Evolutionary conservation across 2,113 vertebrate genomes (phyloP), one percentile per base, ranked within the genome.

Genomic region (Thalassarche chlororhynchos): DNA sequence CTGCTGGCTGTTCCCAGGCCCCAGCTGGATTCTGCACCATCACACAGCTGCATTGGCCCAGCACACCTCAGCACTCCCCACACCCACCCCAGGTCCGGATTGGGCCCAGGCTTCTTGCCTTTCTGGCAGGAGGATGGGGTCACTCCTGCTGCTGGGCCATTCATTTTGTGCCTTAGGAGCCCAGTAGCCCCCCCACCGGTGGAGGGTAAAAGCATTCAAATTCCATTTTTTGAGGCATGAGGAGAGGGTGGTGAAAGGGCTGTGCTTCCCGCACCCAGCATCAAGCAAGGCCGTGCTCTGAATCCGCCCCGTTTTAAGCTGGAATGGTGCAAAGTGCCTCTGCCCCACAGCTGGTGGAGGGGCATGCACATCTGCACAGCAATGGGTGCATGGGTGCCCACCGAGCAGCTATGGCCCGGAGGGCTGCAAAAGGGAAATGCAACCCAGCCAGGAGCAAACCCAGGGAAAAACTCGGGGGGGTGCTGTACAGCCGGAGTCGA

Each of bases 281-380:
- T 4, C n/a, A 6, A 20, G 64, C 0, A 25, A 18, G 32, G 51
- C 72, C 2, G 0, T 0, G 1, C 44, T 21, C 60, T 2, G 3
- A 6, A 42, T 26, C 31, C 1, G 0, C 21, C 34, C 36, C 1
- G 1, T 10, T 28, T 29, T 4, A 12, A 51, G 15, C 23, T 5
- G 14, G 12, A 40, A 25, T 0, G 7, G 5, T 5, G 8, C 66
- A 12, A 51, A 52, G 4, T 6, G 6, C 40, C 87, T 58, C 74
- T 13, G 12, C 18, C 70, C 65, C 28, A 3, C 25, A 34, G 8
- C 71, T 14, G 11, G 16, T 10, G 19, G 5, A 12, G 49, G 17
- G 15, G 20, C 38, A 38, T 9, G 18, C 36, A 42, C 36, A 36
- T 51, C 57, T 31, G 28, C 28, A 12, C 7, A 6, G 64, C 26